Evolutionary conservation across 2,797 vertebrate species (phyloP).

Genomic region (Acanthurus tractus): DNA sequence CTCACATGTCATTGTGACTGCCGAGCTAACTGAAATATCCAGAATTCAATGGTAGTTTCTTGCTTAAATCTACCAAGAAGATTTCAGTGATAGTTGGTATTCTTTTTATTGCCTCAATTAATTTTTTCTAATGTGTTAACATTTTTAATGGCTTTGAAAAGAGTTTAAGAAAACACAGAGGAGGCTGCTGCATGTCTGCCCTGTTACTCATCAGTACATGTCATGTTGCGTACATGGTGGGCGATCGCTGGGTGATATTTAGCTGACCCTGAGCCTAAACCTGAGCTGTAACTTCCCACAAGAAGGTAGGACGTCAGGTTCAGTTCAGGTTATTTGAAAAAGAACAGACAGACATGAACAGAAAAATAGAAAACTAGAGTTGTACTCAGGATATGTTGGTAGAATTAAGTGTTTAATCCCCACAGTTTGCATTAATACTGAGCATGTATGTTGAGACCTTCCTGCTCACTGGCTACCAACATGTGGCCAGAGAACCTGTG

Average conservation of each 20-base stretch:
- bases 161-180: neutral
- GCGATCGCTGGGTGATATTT: constrained; percentile 1
- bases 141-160: neutral
- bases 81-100: neutral
- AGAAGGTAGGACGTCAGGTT: constrained; percentile 21
- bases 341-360: neutral
- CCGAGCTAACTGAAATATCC: neutral
- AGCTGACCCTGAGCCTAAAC: constrained; percentile 24
- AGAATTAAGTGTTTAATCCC: constrained; percentile 12
- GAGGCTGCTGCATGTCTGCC: neutral
- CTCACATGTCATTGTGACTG: constrained; percentile 23
- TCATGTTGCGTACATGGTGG: neutral
- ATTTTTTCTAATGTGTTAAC: neutral
- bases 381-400: neutral
- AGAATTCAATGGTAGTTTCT: neutral
- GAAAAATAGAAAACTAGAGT: neutral
- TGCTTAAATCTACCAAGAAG: neutral
- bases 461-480: neutral
- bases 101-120: neutral
- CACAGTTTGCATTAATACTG: neutral
- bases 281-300: constrained; percentile 25
- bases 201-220: constrained; percentile 8
- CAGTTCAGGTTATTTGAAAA: constrained; percentile 4
- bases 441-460: neutral
- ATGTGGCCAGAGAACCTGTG: neutral